Conservation (phyloP, 1,140 invertebrate species). For the Drosophila pseudoobscura region DNA sequence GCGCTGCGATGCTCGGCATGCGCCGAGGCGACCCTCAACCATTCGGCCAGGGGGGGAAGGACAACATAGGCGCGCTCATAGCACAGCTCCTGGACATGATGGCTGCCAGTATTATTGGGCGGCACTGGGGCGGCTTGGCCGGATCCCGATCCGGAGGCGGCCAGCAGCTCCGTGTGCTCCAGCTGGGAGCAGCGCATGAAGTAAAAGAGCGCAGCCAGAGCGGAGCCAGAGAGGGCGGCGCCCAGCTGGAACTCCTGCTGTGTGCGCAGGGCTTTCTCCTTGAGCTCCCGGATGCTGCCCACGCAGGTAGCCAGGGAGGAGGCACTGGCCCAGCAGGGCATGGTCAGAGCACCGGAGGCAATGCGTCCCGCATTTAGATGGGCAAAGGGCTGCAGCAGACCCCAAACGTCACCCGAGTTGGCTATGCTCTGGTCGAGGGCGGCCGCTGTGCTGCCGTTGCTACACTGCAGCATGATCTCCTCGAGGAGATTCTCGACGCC, state of each 20-base stretch:
- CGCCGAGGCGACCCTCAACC: constrained; percentile 91
- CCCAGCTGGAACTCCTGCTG: constrained; percentile 84
- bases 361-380: constrained; percentile 94
- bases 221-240: constrained; percentile 86
- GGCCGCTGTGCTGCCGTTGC: constrained; percentile 84
- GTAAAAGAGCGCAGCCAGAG: constrained; percentile 92
- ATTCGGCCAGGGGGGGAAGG: constrained; percentile 93
- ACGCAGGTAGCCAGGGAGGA: constrained; percentile 94
- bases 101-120: constrained; percentile 58
- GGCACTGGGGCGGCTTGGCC: constrained; percentile 20
- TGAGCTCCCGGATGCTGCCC: constrained; percentile 90
- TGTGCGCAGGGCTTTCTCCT: constrained; percentile 88
- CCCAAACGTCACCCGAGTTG: constrained; percentile 94
- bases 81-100: constrained; percentile 89
- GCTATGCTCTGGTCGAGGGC: constrained; percentile 93
- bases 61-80: constrained; percentile 94
- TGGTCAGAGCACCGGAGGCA: constrained; percentile 91
- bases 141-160: constrained; percentile 60
- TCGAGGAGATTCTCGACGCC: constrained; percentile 95
- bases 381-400: constrained; percentile 93
- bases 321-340: constrained; percentile 93
- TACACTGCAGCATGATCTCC: constrained; percentile 92
- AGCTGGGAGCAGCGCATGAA: constrained; percentile 95
- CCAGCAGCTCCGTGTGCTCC: constrained; percentile 83
- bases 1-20: constrained; percentile 93